phyloP scores from a whole-genome alignment of 2,113 vertebrate genomes.

The mouse (Mus musculus) region DNA sequence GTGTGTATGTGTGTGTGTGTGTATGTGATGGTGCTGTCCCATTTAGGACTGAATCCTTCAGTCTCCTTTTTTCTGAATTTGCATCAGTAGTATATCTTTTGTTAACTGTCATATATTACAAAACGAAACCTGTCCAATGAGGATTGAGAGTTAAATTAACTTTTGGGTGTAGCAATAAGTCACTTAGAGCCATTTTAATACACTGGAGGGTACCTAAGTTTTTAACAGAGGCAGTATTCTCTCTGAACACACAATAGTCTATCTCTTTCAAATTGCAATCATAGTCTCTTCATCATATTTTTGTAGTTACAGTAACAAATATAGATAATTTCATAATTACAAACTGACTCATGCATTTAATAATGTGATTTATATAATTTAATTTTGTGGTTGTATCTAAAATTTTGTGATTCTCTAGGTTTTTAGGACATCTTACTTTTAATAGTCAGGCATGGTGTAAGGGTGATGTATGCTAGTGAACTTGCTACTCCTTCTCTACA shows the following conservation, averaged over 20 bases:
- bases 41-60: background rate
- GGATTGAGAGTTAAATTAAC: background rate
- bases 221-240: slow-evolving; percentile 12
- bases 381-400: background rate
- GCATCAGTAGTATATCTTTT: background rate
- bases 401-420: slow-evolving; percentile 8
- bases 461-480: background rate
- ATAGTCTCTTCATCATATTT: slow-evolving; percentile 1
- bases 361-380: background rate
- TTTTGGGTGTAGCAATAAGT: background rate
- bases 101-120: background rate
- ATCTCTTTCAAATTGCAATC: slow-evolving; percentile 10
- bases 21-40: background rate
- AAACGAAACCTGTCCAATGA: background rate
- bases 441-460: background rate
- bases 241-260: background rate
- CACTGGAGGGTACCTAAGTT: background rate
- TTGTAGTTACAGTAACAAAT: slow-evolving; percentile 35
- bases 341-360: background rate
- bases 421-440: slow-evolving; percentile 1
- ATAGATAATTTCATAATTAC: slow-evolving; percentile 9
- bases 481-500: background rate
- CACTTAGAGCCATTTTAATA: slow-evolving; percentile 5
- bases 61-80: background rate
- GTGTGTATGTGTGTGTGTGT: too few relatives aligned